These are phyloP conservation scores for Hippopotamus amphibius DNA, from an alignment of 2,113 vertebrate species.

Conservation along the genomic window DNA sequence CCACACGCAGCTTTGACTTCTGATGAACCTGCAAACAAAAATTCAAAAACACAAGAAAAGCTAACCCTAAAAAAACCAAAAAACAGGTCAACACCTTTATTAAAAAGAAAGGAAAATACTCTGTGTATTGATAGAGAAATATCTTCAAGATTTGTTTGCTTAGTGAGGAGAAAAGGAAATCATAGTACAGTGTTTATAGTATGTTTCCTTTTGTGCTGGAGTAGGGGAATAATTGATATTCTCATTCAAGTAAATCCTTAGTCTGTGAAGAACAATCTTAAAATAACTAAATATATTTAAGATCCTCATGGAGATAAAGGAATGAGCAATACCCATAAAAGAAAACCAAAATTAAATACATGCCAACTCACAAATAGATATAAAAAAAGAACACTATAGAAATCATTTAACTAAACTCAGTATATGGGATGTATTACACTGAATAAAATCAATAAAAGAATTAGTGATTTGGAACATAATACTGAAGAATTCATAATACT, in stretches of 20 bases:
- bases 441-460: neutral
- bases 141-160: neutral
- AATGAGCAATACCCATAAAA: conserved; percentile 35
- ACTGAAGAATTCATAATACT: neutral
- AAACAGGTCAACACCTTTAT: neutral
- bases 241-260: neutral
- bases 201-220: neutral
- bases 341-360: neutral
- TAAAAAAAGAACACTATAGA: neutral
- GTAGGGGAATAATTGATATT: neutral
- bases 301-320: neutral
- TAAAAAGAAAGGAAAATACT: neutral
- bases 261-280: neutral
- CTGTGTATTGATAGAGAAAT: neutral
- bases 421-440: neutral
- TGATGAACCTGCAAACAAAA: neutral
- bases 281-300: conserved; percentile 15
- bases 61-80: neutral
- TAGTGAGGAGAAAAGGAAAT: neutral
- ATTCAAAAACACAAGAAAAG: neutral
- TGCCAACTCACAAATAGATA: neutral
- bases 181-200: neutral
- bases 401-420: neutral
- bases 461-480: conserved; percentile 38
- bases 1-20: neutral